A percentile compares a stretch with the other conserved stretches of the same genome.
Evolutionary conservation across 2,797 vertebrate genomes (phyloP).

Genomic region (Oreochromis mossambicus): DNA sequence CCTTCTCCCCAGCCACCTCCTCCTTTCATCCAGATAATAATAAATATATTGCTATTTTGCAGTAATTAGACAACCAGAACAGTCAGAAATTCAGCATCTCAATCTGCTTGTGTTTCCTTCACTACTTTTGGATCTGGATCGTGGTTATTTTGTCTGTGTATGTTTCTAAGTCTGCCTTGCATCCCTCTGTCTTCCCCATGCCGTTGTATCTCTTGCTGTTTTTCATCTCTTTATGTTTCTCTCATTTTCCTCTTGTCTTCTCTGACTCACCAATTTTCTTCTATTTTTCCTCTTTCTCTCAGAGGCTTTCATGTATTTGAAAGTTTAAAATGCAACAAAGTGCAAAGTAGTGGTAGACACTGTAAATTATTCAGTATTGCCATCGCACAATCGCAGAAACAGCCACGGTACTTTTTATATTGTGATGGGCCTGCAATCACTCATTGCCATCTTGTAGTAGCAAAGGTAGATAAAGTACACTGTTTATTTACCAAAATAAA

Average conservation of each 20-base stretch:
- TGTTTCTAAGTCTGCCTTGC: not conserved
- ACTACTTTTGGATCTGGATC: not conserved
- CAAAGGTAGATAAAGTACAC: not conserved
- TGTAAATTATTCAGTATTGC: not conserved
- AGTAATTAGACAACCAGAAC: conserved; percentile 47
- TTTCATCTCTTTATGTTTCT: not conserved
- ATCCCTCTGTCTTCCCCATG: not conserved
- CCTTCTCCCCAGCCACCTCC: too few relatives aligned
- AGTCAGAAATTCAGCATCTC: not conserved
- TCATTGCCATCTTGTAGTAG: not conserved
- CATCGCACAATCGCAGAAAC: not conserved
- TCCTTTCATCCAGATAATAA: conserved; percentile 37
- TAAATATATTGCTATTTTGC: conserved; percentile 45
- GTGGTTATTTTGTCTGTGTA: not conserved
- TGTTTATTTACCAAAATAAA: not conserved
- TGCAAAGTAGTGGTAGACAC: not conserved
- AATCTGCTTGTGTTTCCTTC: not conserved
- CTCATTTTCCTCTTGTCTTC: not conserved
- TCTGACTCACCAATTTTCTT: not conserved
- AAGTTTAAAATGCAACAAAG: conserved; percentile 2
- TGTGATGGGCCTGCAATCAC: not conserved
- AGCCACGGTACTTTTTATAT: not conserved
- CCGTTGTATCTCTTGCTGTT: not conserved
- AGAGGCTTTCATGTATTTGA: conserved; percentile 4
- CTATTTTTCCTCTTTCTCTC: not conserved